These are phyloP conservation scores for Rhinoderma darwinii DNA, from an alignment of 2,113 vertebrate genomes.

Conservation along the genomic window DNA sequence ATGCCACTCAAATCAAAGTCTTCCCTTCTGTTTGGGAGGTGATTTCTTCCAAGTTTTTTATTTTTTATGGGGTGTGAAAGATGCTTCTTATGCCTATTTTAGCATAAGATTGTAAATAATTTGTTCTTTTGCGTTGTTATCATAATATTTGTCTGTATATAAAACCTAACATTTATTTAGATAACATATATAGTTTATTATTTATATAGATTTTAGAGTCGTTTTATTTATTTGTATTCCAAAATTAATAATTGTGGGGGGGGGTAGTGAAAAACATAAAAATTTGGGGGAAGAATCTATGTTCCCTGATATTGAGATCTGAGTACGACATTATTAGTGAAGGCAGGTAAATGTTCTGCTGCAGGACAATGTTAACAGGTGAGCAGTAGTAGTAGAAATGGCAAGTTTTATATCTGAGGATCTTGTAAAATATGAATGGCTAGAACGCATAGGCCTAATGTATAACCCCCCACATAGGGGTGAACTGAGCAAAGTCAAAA, in stretches of 20 bases:
- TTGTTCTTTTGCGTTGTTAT: background rate
- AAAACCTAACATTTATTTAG: background rate
- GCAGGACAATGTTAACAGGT: no score
- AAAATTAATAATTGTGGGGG: background rate
- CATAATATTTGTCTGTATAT: background rate
- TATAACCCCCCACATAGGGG: no score
- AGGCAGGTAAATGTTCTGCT: no score
- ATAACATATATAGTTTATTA: background rate
- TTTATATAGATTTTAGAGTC: background rate
- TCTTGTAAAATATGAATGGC: no score
- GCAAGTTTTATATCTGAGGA: no score
- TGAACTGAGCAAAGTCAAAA: no score
- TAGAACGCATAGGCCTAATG: no score
- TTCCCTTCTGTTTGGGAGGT: background rate
- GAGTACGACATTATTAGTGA: no score
- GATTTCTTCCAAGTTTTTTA: background rate
- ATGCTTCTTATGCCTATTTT: background rate
- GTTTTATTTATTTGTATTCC: background rate
- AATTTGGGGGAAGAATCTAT: no score
- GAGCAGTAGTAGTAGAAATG: no score
- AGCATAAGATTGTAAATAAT: background rate
- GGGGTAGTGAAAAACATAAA: background rate
- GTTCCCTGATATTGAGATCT: no score
- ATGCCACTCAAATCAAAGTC: conserved; percentile 28
- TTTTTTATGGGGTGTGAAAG: background rate